These are phyloP conservation scores for Halichondria panicea DNA, from an alignment of 37 sponge, comb jelly and placozoan genomes.

Conservation along the genomic window DNA sequence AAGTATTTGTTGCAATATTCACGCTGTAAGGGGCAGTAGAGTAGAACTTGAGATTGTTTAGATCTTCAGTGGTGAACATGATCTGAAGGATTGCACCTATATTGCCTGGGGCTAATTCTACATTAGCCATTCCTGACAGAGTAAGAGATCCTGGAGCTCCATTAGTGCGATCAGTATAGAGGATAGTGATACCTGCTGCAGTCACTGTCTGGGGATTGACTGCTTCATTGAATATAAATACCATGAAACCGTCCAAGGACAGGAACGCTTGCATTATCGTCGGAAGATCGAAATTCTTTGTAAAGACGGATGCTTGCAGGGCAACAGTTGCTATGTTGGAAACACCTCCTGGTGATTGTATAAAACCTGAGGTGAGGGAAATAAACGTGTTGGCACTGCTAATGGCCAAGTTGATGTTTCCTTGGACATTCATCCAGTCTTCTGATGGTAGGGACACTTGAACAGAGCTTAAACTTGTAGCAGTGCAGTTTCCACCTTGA, in stretches of 20 bases:
- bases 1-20: not conserved
- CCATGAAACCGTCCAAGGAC: not conserved
- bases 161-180: not conserved
- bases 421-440: conserved; percentile 15
- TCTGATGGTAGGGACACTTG: not conserved
- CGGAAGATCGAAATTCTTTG: not conserved
- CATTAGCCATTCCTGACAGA: not conserved
- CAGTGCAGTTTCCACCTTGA: conserved; percentile 4
- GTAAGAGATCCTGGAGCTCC: not conserved
- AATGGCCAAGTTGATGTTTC: conserved; percentile 1
- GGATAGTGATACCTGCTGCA: not conserved
- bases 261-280: too few relatives aligned
- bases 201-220: not conserved
- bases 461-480: not conserved
- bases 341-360: not conserved
- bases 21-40: not conserved
- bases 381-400: conserved; percentile 12
- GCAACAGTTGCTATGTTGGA: not conserved
- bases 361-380: not conserved
- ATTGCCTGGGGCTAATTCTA: not conserved
- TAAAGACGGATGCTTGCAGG: conserved; percentile 10
- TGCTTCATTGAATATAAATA: not conserved
- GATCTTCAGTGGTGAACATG: not conserved
- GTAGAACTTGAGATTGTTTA: not conserved
- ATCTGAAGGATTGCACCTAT: not conserved